Percentiles rank a stretch among this genome's conserved stretches.
phyloP scores from a whole-genome alignment of 1,140 invertebrate species.

The Agrypnia vestita region DNA sequence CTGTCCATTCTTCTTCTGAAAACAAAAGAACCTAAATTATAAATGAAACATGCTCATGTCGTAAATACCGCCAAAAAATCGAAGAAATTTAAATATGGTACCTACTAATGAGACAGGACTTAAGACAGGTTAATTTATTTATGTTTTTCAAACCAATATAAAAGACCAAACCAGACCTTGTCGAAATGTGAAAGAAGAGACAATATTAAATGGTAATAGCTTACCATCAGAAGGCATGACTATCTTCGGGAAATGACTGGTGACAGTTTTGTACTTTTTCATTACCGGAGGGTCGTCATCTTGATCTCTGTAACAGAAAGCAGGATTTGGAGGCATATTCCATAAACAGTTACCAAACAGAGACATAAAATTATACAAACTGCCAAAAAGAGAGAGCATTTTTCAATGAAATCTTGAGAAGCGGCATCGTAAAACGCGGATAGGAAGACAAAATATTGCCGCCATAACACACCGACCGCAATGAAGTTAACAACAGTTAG shows the following conservation, averaged over 20 bases:
- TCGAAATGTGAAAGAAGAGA: too few relatives aligned
- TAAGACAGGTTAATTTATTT: too few relatives aligned
- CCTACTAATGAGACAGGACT: too few relatives aligned
- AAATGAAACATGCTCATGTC: neutral
- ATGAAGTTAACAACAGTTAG: constrained; percentile 47
- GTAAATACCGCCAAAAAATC: neutral
- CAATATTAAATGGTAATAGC: constrained; percentile 3
- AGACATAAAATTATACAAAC: constrained; percentile 38
- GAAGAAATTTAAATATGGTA: too few relatives aligned
- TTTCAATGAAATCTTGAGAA: constrained; percentile 41
- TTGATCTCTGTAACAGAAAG: constrained; percentile 49
- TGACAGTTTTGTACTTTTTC: constrained; percentile 57
- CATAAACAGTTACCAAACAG: neutral
- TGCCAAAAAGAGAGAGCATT: constrained; percentile 44
- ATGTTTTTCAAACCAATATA: too few relatives aligned
- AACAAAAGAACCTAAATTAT: neutral
- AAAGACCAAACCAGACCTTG: too few relatives aligned
- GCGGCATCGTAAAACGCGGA: constrained; percentile 25
- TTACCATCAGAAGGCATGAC: constrained; percentile 55
- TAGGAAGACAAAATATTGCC: constrained; percentile 42
- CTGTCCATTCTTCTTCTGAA: constrained; percentile 49
- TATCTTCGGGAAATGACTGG: constrained; percentile 55
- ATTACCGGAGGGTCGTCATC: constrained; percentile 59
- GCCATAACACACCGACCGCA: constrained; percentile 49
- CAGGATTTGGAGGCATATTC: neutral